Base-by-base conservation (phyloP, 1,140 invertebrate genomes). In the Episyrphus balteatus region DNA sequence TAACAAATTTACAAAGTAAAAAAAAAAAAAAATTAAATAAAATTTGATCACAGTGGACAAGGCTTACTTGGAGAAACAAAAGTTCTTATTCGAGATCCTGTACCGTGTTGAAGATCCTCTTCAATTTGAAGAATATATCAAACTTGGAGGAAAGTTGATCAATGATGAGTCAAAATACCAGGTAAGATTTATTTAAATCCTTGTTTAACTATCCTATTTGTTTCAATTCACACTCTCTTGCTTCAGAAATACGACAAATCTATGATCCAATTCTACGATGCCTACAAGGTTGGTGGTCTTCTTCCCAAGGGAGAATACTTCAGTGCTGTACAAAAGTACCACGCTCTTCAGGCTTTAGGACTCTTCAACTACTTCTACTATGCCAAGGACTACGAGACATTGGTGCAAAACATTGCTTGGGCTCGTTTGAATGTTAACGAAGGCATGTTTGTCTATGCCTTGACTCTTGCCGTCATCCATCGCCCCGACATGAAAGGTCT, bases 331-430 rank as follows among this genome's bases (percentile, higher is more conserved):
- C 66, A 82, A 44, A 70, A 75, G 26, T 71, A 75, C 10, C 80
- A 84, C 42, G 53, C 75, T n/a, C 66, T 76, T 39, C 78, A 84
- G 65, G 75, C 78, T 30, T 64, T 74, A 5, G 71, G 71, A 9
- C 61, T 84, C 43, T 85, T 83, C 72, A 76, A 83, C 46, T 55
- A 83, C 47, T 75, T 87, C 55, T 82, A 77, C 65, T 76, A 75
- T 53, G 80, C 82, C 45, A 82, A 83, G 57, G 75, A 79, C 52
- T 82, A 74, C 48, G 75, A 78, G 1, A 76, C 71, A 8, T 82
- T 84, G 62, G 74, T 72, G 61, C 75, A 75, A 42, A 75, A 75
- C 1, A 78, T 79, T 8, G 55, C 72, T 7, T 82, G 73, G 70
- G 76, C 77, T 12, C 73, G 75, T 0, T 59, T 66, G 30, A 53